These are phyloP conservation scores for Napeogenes inachia DNA, from an alignment of 2,888 invertebrate species.

Conservation along the genomic window DNA sequence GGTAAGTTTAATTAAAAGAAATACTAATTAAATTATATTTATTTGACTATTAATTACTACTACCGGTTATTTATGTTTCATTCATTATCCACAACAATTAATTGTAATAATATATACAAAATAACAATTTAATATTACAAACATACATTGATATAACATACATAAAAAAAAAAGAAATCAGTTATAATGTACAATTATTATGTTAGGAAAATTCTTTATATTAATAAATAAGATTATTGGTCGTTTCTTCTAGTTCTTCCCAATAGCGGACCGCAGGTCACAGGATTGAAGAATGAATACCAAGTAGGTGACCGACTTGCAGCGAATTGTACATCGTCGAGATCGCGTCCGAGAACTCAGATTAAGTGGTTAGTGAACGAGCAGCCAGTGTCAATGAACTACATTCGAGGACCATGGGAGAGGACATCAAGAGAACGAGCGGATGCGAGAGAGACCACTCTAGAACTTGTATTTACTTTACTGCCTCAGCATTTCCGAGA, in stretches of 20 bases:
- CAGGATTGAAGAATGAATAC: conserved; percentile 86
- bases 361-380: conserved; percentile 91
- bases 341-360: conserved; percentile 87
- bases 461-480: conserved; percentile 86
- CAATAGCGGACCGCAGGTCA: conserved; percentile 84
- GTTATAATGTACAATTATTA: not conserved
- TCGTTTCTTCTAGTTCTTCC: conserved; percentile 80
- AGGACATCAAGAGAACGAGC: conserved; percentile 66
- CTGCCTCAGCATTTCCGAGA: conserved; percentile 84
- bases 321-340: conserved; percentile 87
- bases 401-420: conserved; percentile 72
- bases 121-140: too few relatives aligned
- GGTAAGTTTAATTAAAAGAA: too few relatives aligned
- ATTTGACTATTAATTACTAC: too few relatives aligned
- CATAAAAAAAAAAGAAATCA: too few relatives aligned
- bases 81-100: too few relatives aligned
- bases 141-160: too few relatives aligned
- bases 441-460: conserved; percentile 82
- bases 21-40: too few relatives aligned
- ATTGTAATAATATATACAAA: too few relatives aligned
- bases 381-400: conserved; percentile 75
- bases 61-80: too few relatives aligned
- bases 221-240: conserved; percentile 4
- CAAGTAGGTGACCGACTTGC: conserved; percentile 84
- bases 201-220: not conserved